Percentiles rank a stretch among this genome's conserved stretches.
These are phyloP conservation scores for Chrysodeixis includens DNA, from an alignment of 2,888 invertebrate species.

Conservation along the genomic window DNA sequence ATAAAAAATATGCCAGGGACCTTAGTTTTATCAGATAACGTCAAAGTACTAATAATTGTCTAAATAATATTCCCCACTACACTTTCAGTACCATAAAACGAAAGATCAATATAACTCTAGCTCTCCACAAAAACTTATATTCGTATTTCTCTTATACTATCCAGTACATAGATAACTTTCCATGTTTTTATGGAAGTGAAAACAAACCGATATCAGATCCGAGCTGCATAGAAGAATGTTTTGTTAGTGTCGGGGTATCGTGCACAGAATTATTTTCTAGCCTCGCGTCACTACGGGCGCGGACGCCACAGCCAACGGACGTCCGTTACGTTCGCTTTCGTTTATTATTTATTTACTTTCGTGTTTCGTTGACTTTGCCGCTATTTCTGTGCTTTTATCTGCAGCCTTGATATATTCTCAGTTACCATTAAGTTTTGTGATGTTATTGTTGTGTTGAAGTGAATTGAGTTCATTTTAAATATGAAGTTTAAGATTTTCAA, in stretches of 20 bases:
- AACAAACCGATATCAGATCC: conserved; percentile 42
- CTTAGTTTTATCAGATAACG: too few species aligned
- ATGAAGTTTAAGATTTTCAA: conserved; percentile 87
- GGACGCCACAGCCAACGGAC: conserved; percentile 56
- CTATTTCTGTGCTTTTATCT: conserved; percentile 63
- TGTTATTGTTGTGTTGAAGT: conserved; percentile 63
- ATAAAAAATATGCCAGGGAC: too few species aligned
- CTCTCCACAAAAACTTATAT: neutral
- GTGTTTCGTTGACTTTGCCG: conserved; percentile 56
- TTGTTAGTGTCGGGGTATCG: conserved; percentile 41
- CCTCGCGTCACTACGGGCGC: conserved; percentile 55
- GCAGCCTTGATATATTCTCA: conserved; percentile 66
- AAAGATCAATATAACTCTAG: neutral
- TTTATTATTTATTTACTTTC: conserved; percentile 61
- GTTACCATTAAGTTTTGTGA: conserved; percentile 63
- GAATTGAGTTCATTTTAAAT: conserved; percentile 37
- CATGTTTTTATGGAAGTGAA: conserved; percentile 58
- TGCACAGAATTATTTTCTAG: conserved; percentile 54
- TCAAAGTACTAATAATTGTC: too few species aligned
- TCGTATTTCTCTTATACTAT: neutral
- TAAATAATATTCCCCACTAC: neutral
- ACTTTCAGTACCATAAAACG: neutral
- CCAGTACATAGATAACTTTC: conserved; percentile 43
- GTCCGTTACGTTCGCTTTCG: conserved; percentile 43
- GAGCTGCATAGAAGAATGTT: conserved; percentile 39